Conservation (phyloP, 2,888 invertebrate genomes). For the Scelioninae gen. 1 region DNA sequence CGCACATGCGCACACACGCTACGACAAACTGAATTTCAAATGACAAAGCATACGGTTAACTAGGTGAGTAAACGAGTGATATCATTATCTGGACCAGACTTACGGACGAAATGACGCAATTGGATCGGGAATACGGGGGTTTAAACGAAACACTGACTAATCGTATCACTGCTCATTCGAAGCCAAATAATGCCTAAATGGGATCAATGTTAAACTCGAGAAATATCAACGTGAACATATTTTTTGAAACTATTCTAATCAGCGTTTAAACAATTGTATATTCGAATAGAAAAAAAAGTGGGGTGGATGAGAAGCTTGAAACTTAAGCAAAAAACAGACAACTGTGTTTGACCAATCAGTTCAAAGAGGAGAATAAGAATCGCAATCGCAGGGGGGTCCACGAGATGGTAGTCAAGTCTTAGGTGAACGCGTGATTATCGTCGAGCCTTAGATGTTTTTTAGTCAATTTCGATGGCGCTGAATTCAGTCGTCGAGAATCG, state of each 20-base stretch:
- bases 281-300: conserved; percentile 19
- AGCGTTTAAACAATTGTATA: conserved; percentile 61
- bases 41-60: too few species aligned
- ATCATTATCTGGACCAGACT: conserved; percentile 52
- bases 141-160: conserved; percentile 65
- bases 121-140: conserved; percentile 17
- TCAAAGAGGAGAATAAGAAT: conserved; percentile 23
- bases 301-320: neutral
- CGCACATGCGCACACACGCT: conserved; percentile 52
- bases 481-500: too few species aligned
- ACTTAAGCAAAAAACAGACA: neutral
- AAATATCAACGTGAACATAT: conserved; percentile 82
- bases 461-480: conserved; percentile 63
- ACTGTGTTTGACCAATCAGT: conserved; percentile 21
- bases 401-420: conserved; percentile 35
- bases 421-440: conserved; percentile 40
- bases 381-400: conserved; percentile 28
- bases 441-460: conserved; percentile 60
- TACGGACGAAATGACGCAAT: conserved; percentile 57
- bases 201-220: conserved; percentile 80
- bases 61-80: too few species aligned
- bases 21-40: too few species aligned
- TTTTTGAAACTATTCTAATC: conserved; percentile 81
- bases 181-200: conserved; percentile 80
- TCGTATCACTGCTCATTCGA: conserved; percentile 77